Evolutionary conservation across 1,140 invertebrate species (phyloP).

Genomic region (Drosophila sucinea): DNA sequence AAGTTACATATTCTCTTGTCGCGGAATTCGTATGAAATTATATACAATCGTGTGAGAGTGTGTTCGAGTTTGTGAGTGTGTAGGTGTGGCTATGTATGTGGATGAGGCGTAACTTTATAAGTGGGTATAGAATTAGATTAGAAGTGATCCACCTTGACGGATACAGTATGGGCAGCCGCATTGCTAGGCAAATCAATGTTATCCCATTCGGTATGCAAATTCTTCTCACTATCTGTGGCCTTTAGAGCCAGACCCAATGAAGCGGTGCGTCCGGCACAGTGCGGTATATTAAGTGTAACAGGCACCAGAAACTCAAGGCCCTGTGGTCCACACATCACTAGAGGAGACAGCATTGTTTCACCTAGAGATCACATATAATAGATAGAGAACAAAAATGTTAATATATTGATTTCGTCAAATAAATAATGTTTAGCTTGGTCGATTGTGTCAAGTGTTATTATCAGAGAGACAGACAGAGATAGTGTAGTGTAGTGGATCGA

Average conservation of each 20-base stretch:
- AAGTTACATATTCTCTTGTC: conserved; percentile 38
- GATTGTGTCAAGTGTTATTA: conserved; percentile 27
- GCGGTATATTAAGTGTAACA: conserved; percentile 92
- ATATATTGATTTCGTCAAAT: not conserved
- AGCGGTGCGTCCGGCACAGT: conserved; percentile 89
- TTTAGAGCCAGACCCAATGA: conserved; percentile 89
- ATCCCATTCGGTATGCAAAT: conserved; percentile 89
- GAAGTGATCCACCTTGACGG: conserved; percentile 95
- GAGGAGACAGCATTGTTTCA: conserved; percentile 95
- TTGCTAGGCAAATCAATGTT: conserved; percentile 89
- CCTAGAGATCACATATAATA: conserved; percentile 84
- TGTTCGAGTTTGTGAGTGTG: not conserved
- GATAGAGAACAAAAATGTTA: not conserved
- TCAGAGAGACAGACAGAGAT: not conserved
- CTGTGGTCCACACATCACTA: conserved; percentile 97
- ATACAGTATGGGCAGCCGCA: conserved; percentile 92
- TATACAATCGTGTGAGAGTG: conserved; percentile 58
- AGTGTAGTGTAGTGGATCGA: conserved; percentile 15
- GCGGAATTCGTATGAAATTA: conserved; percentile 63
- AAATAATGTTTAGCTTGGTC: not conserved
- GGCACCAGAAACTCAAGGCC: conserved; percentile 93
- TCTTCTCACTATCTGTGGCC: conserved; percentile 90
- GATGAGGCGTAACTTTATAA: conserved; percentile 40
- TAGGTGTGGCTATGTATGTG: conserved; percentile 16
- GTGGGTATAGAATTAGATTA: conserved; percentile 73